phyloP scores from a whole-genome alignment of 2,888 invertebrate genomes.

The Philonicus albiceps region DNA sequence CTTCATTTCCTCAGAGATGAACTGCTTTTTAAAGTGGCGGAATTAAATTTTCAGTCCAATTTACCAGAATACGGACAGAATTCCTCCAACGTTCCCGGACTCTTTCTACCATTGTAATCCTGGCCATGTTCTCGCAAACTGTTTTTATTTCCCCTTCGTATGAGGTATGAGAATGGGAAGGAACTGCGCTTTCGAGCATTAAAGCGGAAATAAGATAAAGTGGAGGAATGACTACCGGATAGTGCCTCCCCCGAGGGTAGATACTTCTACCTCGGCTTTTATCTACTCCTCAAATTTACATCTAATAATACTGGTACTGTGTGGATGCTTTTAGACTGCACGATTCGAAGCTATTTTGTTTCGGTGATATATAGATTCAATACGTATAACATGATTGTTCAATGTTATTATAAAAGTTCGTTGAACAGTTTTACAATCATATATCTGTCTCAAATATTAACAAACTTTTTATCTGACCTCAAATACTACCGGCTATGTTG shows the following conservation, averaged over 20 bases:
- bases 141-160: neutral
- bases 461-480: no score
- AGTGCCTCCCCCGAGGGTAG: neutral
- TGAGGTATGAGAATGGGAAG: neutral
- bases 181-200: neutral
- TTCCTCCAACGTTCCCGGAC: neutral
- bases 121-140: neutral
- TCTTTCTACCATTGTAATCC: neutral
- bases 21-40: neutral
- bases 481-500: no score
- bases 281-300: neutral
- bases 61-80: neutral
- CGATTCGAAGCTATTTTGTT: neutral
- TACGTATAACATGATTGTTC: neutral
- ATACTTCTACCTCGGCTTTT: neutral
- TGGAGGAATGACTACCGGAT: neutral
- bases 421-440: no score
- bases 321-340: neutral
- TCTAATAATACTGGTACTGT: neutral
- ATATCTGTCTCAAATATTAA: no score
- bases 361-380: neutral
- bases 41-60: neutral
- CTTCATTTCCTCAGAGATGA: neutral
- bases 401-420: neutral
- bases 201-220: neutral